Conservation (phyloP, 2,888 invertebrate species). For the Cheilosia pagana region DNA sequence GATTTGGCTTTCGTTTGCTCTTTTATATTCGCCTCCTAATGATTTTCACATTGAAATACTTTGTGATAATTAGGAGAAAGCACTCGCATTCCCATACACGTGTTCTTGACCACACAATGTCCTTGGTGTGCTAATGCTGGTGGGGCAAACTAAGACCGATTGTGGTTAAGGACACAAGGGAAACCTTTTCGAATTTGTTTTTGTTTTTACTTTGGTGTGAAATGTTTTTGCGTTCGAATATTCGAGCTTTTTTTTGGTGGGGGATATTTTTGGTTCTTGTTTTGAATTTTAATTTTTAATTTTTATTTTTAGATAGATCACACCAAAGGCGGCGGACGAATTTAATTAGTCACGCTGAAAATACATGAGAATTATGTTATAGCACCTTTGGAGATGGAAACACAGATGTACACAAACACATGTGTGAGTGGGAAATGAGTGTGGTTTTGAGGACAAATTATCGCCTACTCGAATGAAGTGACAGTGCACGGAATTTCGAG, state of each 20-base stretch:
- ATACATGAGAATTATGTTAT: conserved; percentile 6
- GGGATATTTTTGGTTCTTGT: conserved; percentile 23
- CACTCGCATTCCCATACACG: conserved; percentile 3
- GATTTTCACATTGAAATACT: conserved; percentile 47
- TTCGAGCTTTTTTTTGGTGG: background rate
- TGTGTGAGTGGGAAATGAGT: background rate
- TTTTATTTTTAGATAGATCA: conserved; percentile 43
- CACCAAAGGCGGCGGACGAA: conserved; percentile 34
- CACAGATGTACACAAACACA: background rate
- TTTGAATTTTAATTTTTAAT: conserved; percentile 12
- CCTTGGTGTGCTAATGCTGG: background rate
- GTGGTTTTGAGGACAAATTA: conserved; percentile 1
- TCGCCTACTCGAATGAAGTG: background rate
- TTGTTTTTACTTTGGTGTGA: background rate
- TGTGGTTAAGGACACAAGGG: conserved; percentile 6
- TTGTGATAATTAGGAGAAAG: conserved; percentile 49
- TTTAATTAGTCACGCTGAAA: conserved; percentile 36
- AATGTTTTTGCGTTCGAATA: background rate
- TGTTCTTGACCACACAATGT: conserved; percentile 34
- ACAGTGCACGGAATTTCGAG: too few species aligned
- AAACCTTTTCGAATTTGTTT: background rate
- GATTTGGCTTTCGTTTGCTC: background rate
- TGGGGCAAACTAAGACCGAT: conserved; percentile 11
- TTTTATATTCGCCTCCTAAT: conserved; percentile 28
- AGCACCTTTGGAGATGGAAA: conserved; percentile 9